A percentile compares a stretch with the other conserved stretches of the same genome.
Conservation (phyloP, 2,888 invertebrate genomes). For the Gastrophysa polygoni region DNA sequence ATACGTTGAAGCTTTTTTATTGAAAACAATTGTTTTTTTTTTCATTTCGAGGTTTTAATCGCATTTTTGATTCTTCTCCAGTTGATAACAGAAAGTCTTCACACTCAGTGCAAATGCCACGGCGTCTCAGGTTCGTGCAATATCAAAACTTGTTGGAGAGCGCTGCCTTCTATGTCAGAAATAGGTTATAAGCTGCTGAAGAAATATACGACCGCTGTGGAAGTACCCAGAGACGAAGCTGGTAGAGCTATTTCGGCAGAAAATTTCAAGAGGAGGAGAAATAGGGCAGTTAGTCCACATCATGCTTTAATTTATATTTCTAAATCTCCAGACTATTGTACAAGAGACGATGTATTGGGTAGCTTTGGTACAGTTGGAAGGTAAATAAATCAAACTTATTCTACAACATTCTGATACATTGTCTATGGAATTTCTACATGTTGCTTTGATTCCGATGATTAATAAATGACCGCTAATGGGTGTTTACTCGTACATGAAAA, state of each 20-base stretch:
- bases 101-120: conserved; percentile 79
- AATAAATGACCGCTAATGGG: too few relatives aligned
- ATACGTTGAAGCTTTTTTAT: too few relatives aligned
- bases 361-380: conserved; percentile 79
- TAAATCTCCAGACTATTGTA: conserved; percentile 85
- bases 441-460: too few relatives aligned
- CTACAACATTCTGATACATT: too few relatives aligned
- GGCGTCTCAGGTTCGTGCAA: conserved; percentile 85
- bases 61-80: conserved; percentile 52
- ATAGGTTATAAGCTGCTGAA: conserved; percentile 65
- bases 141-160: conserved; percentile 81
- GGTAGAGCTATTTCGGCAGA: conserved; percentile 22
- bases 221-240: conserved; percentile 50
- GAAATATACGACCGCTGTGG: conserved; percentile 64
- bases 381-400: too few relatives aligned
- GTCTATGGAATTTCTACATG: too few relatives aligned
- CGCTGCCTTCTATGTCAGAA: conserved; percentile 66
- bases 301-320: conserved; percentile 73
- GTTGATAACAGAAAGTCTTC: conserved; percentile 68
- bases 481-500: too few relatives aligned
- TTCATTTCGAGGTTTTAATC: too few relatives aligned
- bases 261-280: conserved; percentile 27
- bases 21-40: too few relatives aligned
- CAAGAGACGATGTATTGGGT: conserved; percentile 73
- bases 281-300: conserved; percentile 55